Evolutionary conservation across 2,888 invertebrate genomes (phyloP), one percentile per base, ranked within the genome.

Genomic region (Mythimna albipuncta): DNA sequence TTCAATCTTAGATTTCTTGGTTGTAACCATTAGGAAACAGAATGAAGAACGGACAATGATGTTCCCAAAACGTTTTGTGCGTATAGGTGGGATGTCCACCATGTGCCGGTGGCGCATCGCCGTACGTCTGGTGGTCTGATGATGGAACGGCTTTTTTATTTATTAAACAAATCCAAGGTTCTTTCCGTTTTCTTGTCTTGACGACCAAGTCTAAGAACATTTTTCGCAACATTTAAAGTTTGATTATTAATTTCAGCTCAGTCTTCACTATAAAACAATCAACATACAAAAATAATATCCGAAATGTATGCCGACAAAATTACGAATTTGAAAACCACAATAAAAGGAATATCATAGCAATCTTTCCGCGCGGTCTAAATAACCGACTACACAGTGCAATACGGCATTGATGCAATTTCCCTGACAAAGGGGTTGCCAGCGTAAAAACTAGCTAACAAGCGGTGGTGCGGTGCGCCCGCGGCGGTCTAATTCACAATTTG

Each of bases 361-460:
- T 88, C 90, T 91, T 91, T 92, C 89, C 85, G 87, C 85, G 85
- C 86, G 77, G 77, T 87, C 88, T 89, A 89, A 91, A 92, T 91
- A 92, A 90, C 88, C 80, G 74, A 87, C 85, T 85, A 85, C 76
- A 87, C 89, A 89, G 89, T 84, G 89, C 89, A 85, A 86, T 85
- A 87, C 77, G 67, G 75, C 89, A 91, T 91, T 94, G 94, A 95
- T 94, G 92, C 91, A 92, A 94, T 94, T 91, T 88, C 89, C 83
- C 88, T 81, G 89, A 92, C 95, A 95, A 94, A 95, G 94, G 94
- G 94, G 93, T 92, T 91, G 91, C 91, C 88, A 89, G 86, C 85
- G 93, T 93, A 95, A 95, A 95, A 95, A 95, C 95, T 94, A 94
- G 90, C 94, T 95, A 95, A 95, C 95, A 93, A 95, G 94, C 94